Evolutionary conservation across 1,140 invertebrate species (phyloP), one percentile per base, ranked within the genome.

Genomic region (Dermatophagoides farinae): DNA sequence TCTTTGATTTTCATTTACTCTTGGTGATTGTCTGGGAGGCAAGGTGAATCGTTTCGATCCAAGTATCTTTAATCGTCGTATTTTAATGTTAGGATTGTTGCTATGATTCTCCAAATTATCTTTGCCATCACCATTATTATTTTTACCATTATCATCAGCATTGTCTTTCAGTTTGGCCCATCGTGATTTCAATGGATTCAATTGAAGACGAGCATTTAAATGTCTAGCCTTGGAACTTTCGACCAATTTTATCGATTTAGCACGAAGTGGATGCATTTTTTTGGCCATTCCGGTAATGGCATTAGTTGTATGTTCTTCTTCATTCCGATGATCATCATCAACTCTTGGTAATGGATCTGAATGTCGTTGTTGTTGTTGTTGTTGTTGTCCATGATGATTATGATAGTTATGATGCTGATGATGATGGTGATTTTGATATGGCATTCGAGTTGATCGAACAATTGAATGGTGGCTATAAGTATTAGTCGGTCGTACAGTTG

Each of bases 401-500:
- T 20, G 37, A 39, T n/a, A n/a, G n/a, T n/a, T n/a, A n/a, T n/a
- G n/a, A n/a, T n/a, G n/a, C n/a, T 20, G 31, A 20, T 57, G 14
- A 25, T 31, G 4, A 38, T 20, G 37, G 14, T 57, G 53, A 37
- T n/a, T 6, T 18, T 47, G 46, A 4, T 47, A 9, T 6, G 46
- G 2, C 46, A 47, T 47, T 47, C 46, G n/a, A 23, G 46, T 47
- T 18, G 46, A 9, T 23, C 22, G 46, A 18, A 47, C 46, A 18
- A 4, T 47, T 47, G 46, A 23, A 6, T 47, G 46, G 9, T 31
- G 31, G 31, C 18, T 47, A 23, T 47, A 47, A 23, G 46, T 20
- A 4, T 47, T 2, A 31, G 58, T 49, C 50, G 52, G 60, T 60
- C 60, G 60, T n/a, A 55, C 38, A 11, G 60, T 61, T 9, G 57